A percentile compares a stretch with the other conserved stretches of the same genome.
These are phyloP conservation scores for Lasiurus borealis DNA, from an alignment of 2,113 vertebrate species.

Conservation along the genomic window DNA sequence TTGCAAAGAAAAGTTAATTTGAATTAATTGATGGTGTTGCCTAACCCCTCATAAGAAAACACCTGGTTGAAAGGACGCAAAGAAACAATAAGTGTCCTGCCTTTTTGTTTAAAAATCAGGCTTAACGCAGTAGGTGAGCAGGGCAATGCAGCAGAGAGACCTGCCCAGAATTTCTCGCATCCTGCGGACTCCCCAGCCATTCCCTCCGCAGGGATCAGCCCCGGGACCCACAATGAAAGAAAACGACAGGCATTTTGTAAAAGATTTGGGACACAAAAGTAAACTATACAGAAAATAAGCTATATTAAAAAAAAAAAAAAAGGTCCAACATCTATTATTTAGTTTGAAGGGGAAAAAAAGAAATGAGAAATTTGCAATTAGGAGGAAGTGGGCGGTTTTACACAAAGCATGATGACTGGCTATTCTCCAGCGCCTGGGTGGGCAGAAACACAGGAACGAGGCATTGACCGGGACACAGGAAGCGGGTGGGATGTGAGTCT, in stretches of 20 bases:
- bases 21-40: background rate
- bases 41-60: background rate
- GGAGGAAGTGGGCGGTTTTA: conserved; percentile 1
- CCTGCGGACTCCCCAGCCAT: background rate
- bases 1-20: conserved; percentile 17
- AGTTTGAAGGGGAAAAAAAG: background rate
- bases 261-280: background rate
- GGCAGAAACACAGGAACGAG: background rate
- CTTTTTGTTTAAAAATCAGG: conserved; percentile 16
- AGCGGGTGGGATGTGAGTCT: background rate
- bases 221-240: background rate
- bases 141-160: background rate
- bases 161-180: background rate
- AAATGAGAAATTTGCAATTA: conserved; percentile 30
- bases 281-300: background rate
- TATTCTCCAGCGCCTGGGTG: background rate
- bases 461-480: background rate
- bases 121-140: background rate
- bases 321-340: conserved; percentile 17
- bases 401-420: background rate
- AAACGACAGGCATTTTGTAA: background rate
- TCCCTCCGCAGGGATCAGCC: background rate
- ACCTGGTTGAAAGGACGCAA: background rate
- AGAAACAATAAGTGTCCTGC: background rate
- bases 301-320: background rate